These are phyloP conservation scores for Anoplolepis gracilipes DNA, from an alignment of 1,140 invertebrate species.

Conservation along the genomic window DNA sequence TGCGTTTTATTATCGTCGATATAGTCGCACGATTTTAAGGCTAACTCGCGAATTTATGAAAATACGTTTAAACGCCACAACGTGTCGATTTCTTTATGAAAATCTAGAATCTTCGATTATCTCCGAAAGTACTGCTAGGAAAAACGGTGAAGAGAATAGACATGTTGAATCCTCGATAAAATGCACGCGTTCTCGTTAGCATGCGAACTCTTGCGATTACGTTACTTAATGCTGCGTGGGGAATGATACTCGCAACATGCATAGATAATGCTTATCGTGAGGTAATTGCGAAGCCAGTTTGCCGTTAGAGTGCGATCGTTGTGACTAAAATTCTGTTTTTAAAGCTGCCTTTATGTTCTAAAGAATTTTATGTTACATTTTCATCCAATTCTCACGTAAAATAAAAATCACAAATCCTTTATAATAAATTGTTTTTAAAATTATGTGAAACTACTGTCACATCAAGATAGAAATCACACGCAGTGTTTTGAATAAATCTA, in stretches of 20 bases:
- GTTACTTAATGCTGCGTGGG: neutral
- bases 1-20: conserved; percentile 32
- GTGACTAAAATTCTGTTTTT: neutral
- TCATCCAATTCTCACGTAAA: neutral
- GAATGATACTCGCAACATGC: conserved; percentile 29
- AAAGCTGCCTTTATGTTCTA: neutral
- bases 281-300: conserved; percentile 38
- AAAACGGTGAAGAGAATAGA: neutral
- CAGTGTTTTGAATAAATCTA: conserved; percentile 23
- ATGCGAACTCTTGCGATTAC: neutral
- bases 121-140: neutral
- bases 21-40: neutral
- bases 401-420: neutral
- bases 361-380: neutral
- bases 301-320: neutral
- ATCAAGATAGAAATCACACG: neutral
- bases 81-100: conserved; percentile 13
- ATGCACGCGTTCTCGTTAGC: conserved; percentile 31
- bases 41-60: conserved; percentile 52
- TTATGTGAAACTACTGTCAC: neutral
- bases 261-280: conserved; percentile 52
- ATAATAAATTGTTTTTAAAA: neutral
- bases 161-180: conserved; percentile 12
- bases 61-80: conserved; percentile 17
- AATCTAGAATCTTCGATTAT: conserved; percentile 42